Percentiles rank a stretch among this genome's conserved stretches.
These are phyloP conservation scores for Nematolebias whitei DNA, from an alignment of 2,113 vertebrate genomes.

Conservation along the genomic window DNA sequence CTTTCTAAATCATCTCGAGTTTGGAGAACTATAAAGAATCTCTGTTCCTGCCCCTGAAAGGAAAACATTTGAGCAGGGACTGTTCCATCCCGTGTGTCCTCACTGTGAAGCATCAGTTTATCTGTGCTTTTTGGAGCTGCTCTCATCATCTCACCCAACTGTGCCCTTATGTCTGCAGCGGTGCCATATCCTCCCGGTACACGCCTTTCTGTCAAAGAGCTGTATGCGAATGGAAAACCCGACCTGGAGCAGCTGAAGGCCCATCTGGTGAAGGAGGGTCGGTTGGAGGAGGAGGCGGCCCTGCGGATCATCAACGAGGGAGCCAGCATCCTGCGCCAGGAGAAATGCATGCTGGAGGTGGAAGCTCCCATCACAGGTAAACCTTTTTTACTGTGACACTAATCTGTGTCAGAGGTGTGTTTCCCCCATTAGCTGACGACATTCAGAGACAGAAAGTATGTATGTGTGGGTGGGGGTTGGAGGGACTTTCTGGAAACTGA, in stretches of 20 bases:
- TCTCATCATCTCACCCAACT: not conserved
- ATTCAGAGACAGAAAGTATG: no score
- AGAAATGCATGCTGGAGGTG: slow-evolving; percentile 85
- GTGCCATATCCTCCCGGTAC: slow-evolving; percentile 82
- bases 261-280: slow-evolving; percentile 83
- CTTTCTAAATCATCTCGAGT: not conserved
- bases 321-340: slow-evolving; percentile 79
- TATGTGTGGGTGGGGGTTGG: no score
- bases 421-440: not conserved
- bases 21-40: not conserved
- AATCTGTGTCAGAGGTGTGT: not conserved
- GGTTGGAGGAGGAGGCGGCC: slow-evolving; percentile 80
- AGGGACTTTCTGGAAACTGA: not conserved
- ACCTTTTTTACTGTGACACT: not conserved
- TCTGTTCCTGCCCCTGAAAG: not conserved
- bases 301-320: slow-evolving; percentile 82
- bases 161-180: slow-evolving; percentile 53
- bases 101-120: not conserved
- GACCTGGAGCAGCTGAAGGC: slow-evolving; percentile 81
- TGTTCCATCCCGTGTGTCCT: not conserved
- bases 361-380: slow-evolving; percentile 83
- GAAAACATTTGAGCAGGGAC: not conserved
- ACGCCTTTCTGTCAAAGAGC: slow-evolving; percentile 76
- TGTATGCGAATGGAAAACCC: slow-evolving; percentile 80
- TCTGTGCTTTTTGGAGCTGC: not conserved